These are phyloP conservation scores for Mythimna pallens DNA, from an alignment of 2,888 invertebrate species.

Conservation along the genomic window DNA sequence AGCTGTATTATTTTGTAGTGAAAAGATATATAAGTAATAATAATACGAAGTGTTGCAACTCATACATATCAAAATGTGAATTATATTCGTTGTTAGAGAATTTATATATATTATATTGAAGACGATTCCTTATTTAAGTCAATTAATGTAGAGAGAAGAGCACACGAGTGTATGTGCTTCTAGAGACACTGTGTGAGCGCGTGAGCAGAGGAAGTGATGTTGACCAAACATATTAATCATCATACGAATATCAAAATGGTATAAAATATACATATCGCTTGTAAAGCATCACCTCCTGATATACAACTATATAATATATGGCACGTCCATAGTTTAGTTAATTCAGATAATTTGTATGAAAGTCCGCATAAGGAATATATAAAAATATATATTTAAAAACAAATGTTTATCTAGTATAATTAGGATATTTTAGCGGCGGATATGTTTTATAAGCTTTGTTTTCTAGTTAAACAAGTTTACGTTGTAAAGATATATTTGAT, in stretches of 20 bases:
- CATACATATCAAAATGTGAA: constrained; percentile 87
- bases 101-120: constrained; percentile 75
- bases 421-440: constrained; percentile 50
- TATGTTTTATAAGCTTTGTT: constrained; percentile 48
- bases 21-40: constrained; percentile 55
- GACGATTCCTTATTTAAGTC: constrained; percentile 90
- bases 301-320: constrained; percentile 22
- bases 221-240: constrained; percentile 45
- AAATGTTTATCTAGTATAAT: constrained; percentile 36
- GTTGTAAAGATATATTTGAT: constrained; percentile 37
- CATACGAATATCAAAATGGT: constrained; percentile 31
- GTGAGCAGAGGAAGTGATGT: constrained; percentile 39
- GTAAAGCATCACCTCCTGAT: constrained; percentile 53
- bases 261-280: constrained; percentile 61
- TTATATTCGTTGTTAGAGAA: constrained; percentile 78
- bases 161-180: constrained; percentile 74
- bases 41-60: constrained; percentile 74
- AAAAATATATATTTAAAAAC: constrained; percentile 19
- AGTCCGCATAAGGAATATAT: constrained; percentile 31
- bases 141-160: constrained; percentile 84
- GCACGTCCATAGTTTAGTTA: constrained; percentile 35
- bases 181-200: constrained; percentile 66
- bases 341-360: constrained; percentile 34
- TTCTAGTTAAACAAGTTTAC: constrained; percentile 33
- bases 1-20: constrained; percentile 78